phyloP scores from a whole-genome alignment of 2,797 vertebrate species.

The Martes flavigula region DNA sequence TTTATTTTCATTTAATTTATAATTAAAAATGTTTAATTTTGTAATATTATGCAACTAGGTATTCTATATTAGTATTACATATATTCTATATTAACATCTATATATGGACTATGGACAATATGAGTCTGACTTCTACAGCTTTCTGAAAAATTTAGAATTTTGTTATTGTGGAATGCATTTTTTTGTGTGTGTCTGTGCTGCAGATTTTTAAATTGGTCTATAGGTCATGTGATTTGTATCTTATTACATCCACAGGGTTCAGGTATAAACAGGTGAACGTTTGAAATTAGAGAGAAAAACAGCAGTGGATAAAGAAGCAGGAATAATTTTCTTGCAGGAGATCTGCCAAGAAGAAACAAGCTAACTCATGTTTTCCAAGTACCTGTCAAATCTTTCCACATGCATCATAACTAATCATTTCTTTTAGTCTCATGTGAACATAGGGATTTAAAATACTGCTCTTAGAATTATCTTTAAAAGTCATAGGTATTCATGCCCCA shows the following conservation, averaged over 20 bases:
- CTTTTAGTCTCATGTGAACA: background rate
- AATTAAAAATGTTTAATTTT: conserved; percentile 71
- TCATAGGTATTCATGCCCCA: background rate
- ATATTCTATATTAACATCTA: background rate
- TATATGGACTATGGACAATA: background rate
- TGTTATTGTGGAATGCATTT: background rate
- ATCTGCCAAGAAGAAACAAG: background rate
- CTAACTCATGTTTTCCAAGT: background rate
- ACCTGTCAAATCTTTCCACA: background rate
- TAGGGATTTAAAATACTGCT: background rate
- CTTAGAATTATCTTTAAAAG: background rate
- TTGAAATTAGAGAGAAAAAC: background rate
- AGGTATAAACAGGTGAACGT: background rate
- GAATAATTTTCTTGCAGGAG: background rate
- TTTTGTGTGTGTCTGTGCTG: background rate
- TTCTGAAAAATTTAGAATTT: conserved; percentile 14
- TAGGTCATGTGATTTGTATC: background rate
- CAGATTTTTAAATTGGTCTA: background rate
- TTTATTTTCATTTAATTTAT: conserved; percentile 78
- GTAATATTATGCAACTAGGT: conserved; percentile 60
- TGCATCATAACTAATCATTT: background rate
- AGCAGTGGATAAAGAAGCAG: background rate
- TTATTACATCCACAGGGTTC: background rate
- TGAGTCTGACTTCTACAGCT: background rate
- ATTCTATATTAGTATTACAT: conserved; percentile 55